Evolutionary conservation across 35 echinoderm and acorn worm genomes (phyloP).

Genomic region (Diadema setosum): DNA sequence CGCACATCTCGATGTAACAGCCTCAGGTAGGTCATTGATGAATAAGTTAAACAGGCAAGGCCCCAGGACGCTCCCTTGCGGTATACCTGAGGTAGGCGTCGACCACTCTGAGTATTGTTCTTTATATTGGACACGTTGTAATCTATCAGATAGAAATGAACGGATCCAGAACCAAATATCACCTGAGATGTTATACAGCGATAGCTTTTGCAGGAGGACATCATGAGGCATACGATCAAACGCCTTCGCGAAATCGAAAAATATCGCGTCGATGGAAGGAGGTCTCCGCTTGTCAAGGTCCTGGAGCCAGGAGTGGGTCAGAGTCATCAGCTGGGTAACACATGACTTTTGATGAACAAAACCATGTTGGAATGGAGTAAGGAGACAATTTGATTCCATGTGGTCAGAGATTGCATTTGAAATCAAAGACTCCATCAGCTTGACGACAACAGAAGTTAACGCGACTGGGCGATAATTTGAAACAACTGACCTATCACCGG

Average conservation of each 20-base stretch:
- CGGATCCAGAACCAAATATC: conserved; percentile 38
- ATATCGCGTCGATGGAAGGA: not conserved
- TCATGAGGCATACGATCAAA: too few species aligned
- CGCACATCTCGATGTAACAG: too few species aligned
- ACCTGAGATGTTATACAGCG: conserved; percentile 17
- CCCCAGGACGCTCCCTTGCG: too few species aligned
- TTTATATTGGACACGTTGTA: not conserved
- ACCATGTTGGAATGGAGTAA: conserved; percentile 1
- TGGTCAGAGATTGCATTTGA: too few species aligned
- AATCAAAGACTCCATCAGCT: conserved; percentile 16
- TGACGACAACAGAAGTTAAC: conserved; percentile 5
- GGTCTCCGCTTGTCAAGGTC: not conserved
- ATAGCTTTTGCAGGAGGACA: conserved; percentile 27
- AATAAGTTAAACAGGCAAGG: too few species aligned
- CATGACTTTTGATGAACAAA: conserved; percentile 1
- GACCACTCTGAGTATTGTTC: not conserved
- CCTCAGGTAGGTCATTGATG: too few species aligned
- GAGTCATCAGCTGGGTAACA: not conserved
- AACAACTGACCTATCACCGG: conserved; percentile 15
- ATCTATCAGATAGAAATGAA: not conserved
- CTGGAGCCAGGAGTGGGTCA: too few species aligned
- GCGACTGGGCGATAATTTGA: conserved; percentile 41
- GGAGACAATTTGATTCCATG: not conserved
- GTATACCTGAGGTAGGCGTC: too few species aligned
- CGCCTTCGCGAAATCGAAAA: conserved; percentile 33